phyloP scores from a whole-genome alignment of 2,113 vertebrate species.

The Protobothrops mucrosquamatus region DNA sequence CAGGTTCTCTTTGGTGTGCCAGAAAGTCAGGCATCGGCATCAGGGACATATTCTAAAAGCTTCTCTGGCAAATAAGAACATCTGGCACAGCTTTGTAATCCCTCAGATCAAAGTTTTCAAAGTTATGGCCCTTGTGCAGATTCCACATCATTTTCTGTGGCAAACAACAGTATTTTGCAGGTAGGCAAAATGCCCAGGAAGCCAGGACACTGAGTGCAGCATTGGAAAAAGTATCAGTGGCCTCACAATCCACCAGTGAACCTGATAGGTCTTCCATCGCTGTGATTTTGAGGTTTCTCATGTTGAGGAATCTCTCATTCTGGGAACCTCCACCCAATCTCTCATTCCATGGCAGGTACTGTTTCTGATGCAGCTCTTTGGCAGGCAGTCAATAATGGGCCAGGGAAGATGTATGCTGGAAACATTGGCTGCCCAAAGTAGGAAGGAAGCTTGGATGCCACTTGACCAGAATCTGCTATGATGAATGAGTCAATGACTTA shows the following conservation, averaged over 20 bases:
- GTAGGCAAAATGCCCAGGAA: neutral
- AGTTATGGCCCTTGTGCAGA: neutral
- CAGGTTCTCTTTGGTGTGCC: neutral
- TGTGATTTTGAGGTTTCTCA: neutral
- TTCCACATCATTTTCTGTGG: neutral
- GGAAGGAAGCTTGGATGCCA: neutral
- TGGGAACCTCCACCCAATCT: neutral
- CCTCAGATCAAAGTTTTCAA: neutral
- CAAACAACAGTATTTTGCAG: neutral
- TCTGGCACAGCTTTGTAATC: neutral
- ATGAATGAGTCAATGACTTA: neutral
- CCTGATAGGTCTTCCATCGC: neutral
- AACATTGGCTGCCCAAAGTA: neutral
- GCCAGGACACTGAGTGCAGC: neutral
- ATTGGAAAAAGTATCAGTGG: neutral
- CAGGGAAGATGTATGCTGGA: neutral
- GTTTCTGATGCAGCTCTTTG: neutral
- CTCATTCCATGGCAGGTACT: neutral
- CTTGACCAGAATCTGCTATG: neutral
- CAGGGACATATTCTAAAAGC: neutral
- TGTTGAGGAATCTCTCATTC: neutral
- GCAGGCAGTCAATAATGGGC: neutral
- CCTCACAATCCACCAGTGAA: neutral
- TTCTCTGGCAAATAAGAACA: neutral
- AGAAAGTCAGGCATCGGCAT: neutral